Evolutionary conservation across 2,797 vertebrate genomes (phyloP), one percentile per base, ranked within the genome.

Genomic region (Forpus xanthops): DNA sequence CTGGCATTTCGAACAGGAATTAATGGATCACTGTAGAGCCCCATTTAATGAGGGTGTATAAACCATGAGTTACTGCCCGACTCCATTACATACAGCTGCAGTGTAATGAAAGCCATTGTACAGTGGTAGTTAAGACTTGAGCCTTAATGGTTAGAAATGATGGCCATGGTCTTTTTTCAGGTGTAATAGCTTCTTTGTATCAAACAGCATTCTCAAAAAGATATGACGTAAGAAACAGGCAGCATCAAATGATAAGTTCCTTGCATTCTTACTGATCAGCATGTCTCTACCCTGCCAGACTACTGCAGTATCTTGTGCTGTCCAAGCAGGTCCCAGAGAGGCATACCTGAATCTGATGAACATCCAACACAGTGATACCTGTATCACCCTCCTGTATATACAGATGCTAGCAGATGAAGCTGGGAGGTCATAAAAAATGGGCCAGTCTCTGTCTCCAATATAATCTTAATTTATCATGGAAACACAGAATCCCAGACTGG

Each of bases 11-110:
- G 82, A 93, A 77, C 61, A 52, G 76, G 94, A 89, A 91, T 96
- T 96, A 97, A 96, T 97, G 81, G 93, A 87, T 95, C 87, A 85
- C 83, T 87, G 68, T 94, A 94, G 95, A 90, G 80, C 74, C 75
- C 83, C 75, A 66, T 94, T 96, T 96, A 96, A 96, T 91, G 95
- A 93, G 77, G 91, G 80, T 58, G 65, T 88, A 95, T 97, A 96
- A 97, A 93, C 85, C 74, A 74, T 96, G 96, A 96, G 95, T 97
- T 97, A 96, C 95, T 94, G 93, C 96, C 94, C 88, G 91, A 90
- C 91, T 93, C 90, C 77, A 95, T 96, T 86, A 74, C 87, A 23
- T 53, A 75, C 80, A 90, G 93, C 93, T 93, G 89, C 91, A 75
- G 77, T 16, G 89, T 77, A 95, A 93, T 96, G 96, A 97, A 96